A percentile compares a stretch with the other conserved stretches of the same genome.
These are phyloP conservation scores for Mobula birostris DNA, from an alignment of 2,113 vertebrate genomes.

Conservation along the genomic window DNA sequence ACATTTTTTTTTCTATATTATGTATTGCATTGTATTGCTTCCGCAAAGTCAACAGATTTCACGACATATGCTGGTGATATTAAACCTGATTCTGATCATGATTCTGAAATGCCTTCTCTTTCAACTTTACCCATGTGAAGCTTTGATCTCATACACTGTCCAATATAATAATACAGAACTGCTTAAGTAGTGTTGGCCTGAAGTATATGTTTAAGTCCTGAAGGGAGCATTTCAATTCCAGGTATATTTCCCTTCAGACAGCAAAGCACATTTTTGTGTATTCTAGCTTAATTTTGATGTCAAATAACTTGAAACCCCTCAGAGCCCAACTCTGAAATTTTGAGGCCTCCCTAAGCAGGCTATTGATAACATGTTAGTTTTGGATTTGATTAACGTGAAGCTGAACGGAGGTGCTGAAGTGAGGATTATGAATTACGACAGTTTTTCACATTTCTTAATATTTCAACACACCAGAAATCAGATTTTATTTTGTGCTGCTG, in stretches of 20 bases:
- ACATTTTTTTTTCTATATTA: too few relatives aligned
- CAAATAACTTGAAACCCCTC: neutral
- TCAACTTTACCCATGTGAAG: neutral
- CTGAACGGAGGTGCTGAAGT: neutral
- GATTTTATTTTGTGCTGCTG: neutral
- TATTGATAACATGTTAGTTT: constrained; percentile 12
- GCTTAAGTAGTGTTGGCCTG: neutral
- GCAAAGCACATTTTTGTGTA: neutral
- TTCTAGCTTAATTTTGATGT: neutral
- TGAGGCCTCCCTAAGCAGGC: too few relatives aligned
- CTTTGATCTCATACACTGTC: neutral
- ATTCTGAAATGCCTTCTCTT: neutral
- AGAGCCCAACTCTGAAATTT: neutral
- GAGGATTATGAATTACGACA: neutral
- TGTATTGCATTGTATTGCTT: too few relatives aligned
- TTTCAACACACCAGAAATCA: constrained; percentile 17
- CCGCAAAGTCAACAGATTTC: too few relatives aligned
- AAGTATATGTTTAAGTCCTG: neutral
- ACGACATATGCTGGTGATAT: too few relatives aligned
- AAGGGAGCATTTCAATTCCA: neutral
- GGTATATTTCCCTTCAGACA: neutral
- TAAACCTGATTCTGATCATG: too few relatives aligned
- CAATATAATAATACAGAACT: neutral
- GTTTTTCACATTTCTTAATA: constrained; percentile 12
- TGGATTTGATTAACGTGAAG: neutral